Percentiles rank a stretch among this genome's conserved stretches.
Evolutionary conservation across 2,113 vertebrate genomes (phyloP).

Genomic region (Hippocampus comes): DNA sequence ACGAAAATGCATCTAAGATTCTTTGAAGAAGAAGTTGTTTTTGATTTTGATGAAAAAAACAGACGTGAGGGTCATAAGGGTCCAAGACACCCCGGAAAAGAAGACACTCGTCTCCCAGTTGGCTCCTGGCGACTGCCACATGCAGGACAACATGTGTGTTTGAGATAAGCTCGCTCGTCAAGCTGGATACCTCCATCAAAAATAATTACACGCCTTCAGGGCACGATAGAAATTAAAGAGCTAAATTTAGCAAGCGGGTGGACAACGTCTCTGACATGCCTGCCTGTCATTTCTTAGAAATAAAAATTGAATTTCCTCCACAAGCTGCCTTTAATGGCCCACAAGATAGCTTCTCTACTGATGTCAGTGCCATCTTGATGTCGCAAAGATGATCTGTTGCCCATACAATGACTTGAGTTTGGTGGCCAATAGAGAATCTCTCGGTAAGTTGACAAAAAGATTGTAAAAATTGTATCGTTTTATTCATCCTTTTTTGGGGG

Average conservation of each 20-base stretch:
- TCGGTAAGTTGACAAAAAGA: neutral
- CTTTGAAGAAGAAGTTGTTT: too few relatives aligned
- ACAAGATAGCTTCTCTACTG: neutral
- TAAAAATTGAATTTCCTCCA: neutral
- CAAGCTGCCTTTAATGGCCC: neutral
- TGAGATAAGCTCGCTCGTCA: conserved; percentile 15
- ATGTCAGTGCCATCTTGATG: neutral
- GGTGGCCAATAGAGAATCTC: neutral
- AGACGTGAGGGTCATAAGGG: neutral
- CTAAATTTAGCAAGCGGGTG: neutral
- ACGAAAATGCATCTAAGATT: too few relatives aligned
- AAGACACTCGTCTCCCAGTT: neutral
- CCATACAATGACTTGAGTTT: neutral
- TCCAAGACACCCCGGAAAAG: neutral
- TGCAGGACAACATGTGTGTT: conserved; percentile 17
- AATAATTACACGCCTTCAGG: neutral
- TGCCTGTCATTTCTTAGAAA: neutral
- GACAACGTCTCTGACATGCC: neutral
- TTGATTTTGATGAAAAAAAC: too few relatives aligned
- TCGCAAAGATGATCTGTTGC: neutral
- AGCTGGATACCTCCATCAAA: conserved; percentile 7
- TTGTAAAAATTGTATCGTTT: neutral
- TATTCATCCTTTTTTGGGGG: neutral
- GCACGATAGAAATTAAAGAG: neutral
- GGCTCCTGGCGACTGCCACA: neutral